A percentile compares a stretch with the other conserved stretches of the same genome.
These are phyloP conservation scores for Periphyllus acericola DNA, from an alignment of 2,888 invertebrate genomes.

Conservation along the genomic window DNA sequence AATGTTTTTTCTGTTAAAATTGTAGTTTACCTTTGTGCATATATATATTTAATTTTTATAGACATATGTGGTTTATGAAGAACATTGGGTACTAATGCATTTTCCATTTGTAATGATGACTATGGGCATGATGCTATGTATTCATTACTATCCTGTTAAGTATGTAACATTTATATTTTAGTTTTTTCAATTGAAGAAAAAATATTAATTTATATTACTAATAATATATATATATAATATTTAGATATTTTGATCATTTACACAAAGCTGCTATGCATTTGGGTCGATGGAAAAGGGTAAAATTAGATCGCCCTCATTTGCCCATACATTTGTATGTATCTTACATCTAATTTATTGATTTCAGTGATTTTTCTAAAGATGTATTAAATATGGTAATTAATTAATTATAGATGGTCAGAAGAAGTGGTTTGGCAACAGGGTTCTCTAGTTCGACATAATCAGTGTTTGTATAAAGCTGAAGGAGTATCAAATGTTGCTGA, in stretches of 20 bases:
- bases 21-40: slow-evolving; percentile 69
- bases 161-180: slow-evolving; percentile 64
- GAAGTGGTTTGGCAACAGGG: slow-evolving; percentile 79
- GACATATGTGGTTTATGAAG: slow-evolving; percentile 63
- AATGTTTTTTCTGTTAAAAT: not conserved
- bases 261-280: slow-evolving; percentile 91
- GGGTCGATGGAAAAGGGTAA: slow-evolving; percentile 79
- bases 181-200: not conserved
- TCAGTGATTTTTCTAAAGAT: slow-evolving; percentile 66
- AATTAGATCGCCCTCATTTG: slow-evolving; percentile 71
- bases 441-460: slow-evolving; percentile 77
- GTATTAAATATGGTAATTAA: slow-evolving; percentile 3
- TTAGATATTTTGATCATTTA: slow-evolving; percentile 83
- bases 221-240: slow-evolving; percentile 29
- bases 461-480: slow-evolving; percentile 79
- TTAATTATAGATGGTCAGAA: slow-evolving; percentile 70
- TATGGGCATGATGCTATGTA: slow-evolving; percentile 79
- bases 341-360: not conserved
- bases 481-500: slow-evolving; percentile 86
- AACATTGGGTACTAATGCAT: slow-evolving; percentile 83
- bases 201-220: not conserved
- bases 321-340: slow-evolving; percentile 66
- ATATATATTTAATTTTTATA: slow-evolving; percentile 67
- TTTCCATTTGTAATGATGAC: slow-evolving; percentile 85
- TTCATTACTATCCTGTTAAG: slow-evolving; percentile 73